A percentile compares a stretch with the other conserved stretches of the same genome.
These are phyloP conservation scores for Eueremaeus valkanovi DNA, from an alignment of 2,888 invertebrate species.

Conservation along the genomic window DNA sequence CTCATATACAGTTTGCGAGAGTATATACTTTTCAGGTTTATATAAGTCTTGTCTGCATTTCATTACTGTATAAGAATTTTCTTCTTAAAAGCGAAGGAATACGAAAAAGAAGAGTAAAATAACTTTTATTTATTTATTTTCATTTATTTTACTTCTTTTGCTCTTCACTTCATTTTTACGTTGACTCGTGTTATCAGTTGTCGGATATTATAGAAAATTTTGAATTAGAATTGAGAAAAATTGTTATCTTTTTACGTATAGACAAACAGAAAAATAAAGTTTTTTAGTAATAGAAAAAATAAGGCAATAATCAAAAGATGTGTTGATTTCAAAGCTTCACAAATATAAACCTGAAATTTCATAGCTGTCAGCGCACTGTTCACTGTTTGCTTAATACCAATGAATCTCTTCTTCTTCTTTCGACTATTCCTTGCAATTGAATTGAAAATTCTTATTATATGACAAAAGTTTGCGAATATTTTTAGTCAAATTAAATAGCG, in stretches of 20 bases:
- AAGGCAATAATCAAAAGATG: conserved; percentile 23
- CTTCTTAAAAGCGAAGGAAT: background rate
- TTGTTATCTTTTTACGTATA: conserved; percentile 5
- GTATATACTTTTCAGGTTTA: background rate
- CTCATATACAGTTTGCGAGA: background rate
- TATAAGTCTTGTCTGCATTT: conserved; percentile 16
- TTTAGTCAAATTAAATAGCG: conserved; percentile 16
- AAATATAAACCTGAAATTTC: conserved; percentile 25
- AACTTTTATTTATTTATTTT: conserved; percentile 6
- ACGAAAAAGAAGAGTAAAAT: background rate
- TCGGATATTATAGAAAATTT: conserved; percentile 5
- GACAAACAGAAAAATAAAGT: background rate
- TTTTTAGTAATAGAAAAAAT: background rate
- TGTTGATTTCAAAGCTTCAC: conserved; percentile 17
- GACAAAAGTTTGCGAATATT: background rate
- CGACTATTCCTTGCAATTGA: background rate
- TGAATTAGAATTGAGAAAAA: conserved; percentile 6
- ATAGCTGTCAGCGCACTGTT: conserved; percentile 15
- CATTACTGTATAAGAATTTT: background rate
- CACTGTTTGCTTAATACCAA: background rate
- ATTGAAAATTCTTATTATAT: background rate
- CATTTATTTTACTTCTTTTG: background rate
- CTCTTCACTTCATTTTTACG: background rate
- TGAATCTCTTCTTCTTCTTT: background rate
- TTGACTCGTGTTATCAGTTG: conserved; percentile 33